Evolutionary conservation across 1,140 invertebrate species (phyloP), one percentile per base, ranked within the genome.

Genomic region (Drosophila subobscura): DNA sequence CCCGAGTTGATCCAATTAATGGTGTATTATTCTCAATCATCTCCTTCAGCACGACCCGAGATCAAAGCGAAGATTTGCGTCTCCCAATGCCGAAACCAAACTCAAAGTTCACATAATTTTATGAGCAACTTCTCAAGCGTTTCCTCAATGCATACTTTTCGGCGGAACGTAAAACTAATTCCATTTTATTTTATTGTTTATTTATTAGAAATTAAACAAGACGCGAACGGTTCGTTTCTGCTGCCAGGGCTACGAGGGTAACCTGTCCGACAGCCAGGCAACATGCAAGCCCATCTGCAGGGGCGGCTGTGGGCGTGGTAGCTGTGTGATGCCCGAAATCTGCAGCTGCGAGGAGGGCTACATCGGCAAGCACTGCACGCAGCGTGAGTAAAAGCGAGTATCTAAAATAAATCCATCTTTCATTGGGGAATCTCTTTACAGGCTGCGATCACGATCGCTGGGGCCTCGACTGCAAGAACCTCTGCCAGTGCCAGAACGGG

Each of bases 391-490:
- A 0, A 23, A 51, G 4, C 8, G 1, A 22, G 1, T 20, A 20
- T 20, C 37, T 2, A 23, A 29, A 7, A 16, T 40, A 14, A 29
- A 16, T 2, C 0, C 52, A 12, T 25, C 10, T 45, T 58, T 22
- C 0, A 63, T 33, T 14, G 16, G 42, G 42, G 6, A 2, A 25
- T 41, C 12, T 33, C n/a, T 8, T 3, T 29, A 20, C 49, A 89
- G 91, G 88, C 20, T 91, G 90, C 20, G 77, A 88, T 66, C 89
- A 92, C 29, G 90, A 91, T 75, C 86, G 86, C 46, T 91, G 88
- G 83, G 92, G 91, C 6, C 16, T 91, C 64, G 83, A 90, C 55
- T 91, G 81, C 68, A 79, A 77, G 23, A 88, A 91, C 72, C 16
- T 47, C 0, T 90, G 90, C 33, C 55, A 79, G 22, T 91, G 89